Evolutionary conservation across 2,888 invertebrate species (phyloP).

Genomic region (Dascillus cervinus): DNA sequence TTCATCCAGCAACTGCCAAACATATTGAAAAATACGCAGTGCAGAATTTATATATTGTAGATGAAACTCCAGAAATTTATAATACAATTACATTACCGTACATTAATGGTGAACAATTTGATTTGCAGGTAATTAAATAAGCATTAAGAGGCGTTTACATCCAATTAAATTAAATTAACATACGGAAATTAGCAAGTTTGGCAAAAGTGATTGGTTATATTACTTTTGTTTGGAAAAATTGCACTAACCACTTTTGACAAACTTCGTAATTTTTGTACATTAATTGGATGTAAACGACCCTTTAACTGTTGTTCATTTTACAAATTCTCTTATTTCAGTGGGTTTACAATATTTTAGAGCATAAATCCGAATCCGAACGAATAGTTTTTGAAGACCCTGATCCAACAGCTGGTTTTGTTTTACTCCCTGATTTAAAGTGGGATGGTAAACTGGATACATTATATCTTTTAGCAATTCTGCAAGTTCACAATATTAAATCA

Average conservation of each 20-base stretch:
- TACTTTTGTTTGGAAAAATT: too few species aligned
- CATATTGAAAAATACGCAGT: constrained; percentile 81
- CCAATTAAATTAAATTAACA: too few species aligned
- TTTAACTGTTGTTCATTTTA: constrained; percentile 7
- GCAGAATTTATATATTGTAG: constrained; percentile 65
- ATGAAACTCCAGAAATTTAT: constrained; percentile 82
- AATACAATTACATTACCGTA: constrained; percentile 68
- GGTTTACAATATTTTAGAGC: constrained; percentile 93
- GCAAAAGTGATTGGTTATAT: too few species aligned
- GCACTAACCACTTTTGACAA: too few species aligned
- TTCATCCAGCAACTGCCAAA: constrained; percentile 89
- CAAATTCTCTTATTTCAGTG: constrained; percentile 58
- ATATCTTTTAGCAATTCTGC: constrained; percentile 76
- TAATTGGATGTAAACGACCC: constrained; percentile 7
- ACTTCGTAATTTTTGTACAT: too few species aligned
- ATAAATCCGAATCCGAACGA: constrained; percentile 82
- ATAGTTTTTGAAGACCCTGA: constrained; percentile 77
- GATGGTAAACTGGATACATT: constrained; percentile 74
- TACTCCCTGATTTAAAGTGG: constrained; percentile 96
- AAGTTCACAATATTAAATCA: constrained; percentile 67
- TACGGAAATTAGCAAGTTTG: too few species aligned
- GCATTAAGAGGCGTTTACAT: too few species aligned
- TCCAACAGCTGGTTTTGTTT: constrained; percentile 72
- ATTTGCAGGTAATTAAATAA: constrained; percentile 62
- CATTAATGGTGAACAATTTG: constrained; percentile 65